Evolutionary conservation across 1,140 invertebrate species (phyloP).

Genomic region (Thrips palmi): DNA sequence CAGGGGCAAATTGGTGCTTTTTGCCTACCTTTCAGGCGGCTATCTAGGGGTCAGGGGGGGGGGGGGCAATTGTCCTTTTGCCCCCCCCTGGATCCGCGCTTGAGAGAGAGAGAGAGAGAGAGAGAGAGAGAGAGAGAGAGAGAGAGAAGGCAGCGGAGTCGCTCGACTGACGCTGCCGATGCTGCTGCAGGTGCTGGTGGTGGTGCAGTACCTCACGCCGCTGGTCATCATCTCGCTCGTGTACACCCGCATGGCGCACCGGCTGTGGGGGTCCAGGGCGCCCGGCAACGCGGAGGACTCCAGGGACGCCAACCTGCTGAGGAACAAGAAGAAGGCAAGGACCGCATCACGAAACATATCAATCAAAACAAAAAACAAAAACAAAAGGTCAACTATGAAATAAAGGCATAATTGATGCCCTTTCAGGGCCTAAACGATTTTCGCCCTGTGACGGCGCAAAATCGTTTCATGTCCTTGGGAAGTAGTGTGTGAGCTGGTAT

Average conservation of each 20-base stretch:
- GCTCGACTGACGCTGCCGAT: too few relatives aligned
- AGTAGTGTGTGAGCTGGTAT: too few relatives aligned
- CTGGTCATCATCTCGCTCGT: conserved; percentile 29
- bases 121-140: too few relatives aligned
- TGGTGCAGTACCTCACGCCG: conserved; percentile 31
- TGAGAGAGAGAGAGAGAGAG: too few relatives aligned
- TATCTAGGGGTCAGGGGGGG: too few relatives aligned
- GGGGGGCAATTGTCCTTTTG: too few relatives aligned
- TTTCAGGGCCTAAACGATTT: neutral
- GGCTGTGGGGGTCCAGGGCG: conserved; percentile 28
- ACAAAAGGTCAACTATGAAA: neutral
- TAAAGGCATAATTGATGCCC: neutral
- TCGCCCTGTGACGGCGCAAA: neutral
- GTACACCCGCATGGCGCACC: conserved; percentile 26
- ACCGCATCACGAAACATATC: neutral
- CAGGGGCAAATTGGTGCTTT: too few relatives aligned
- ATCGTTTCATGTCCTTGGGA: too few relatives aligned
- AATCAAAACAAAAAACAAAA: neutral
- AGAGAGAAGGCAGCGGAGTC: too few relatives aligned
- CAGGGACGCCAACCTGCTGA: conserved; percentile 26
- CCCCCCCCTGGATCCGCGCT: too few relatives aligned
- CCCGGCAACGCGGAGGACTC: conserved; percentile 27
- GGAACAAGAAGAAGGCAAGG: conserved; percentile 32
- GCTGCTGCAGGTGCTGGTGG: conserved; percentile 23
- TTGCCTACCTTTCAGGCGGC: too few relatives aligned